Evolutionary conservation across 2,797 vertebrate genomes (phyloP).

Genomic region (Uromys caudimaculatus): DNA sequence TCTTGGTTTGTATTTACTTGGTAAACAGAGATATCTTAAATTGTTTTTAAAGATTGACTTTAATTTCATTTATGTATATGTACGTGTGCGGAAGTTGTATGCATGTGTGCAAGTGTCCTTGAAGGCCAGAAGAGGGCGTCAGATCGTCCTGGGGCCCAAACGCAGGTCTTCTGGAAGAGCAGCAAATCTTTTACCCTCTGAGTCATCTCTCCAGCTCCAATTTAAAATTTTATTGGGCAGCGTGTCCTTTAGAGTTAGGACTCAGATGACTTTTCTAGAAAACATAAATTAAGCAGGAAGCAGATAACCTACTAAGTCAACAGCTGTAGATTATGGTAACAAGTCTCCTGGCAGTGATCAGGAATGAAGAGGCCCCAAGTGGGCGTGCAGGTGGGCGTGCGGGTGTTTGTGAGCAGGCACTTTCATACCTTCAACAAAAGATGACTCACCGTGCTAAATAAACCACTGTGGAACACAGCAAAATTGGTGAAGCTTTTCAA

Average conservation of each 20-base stretch:
- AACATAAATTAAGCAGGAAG: neutral
- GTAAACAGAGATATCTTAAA: neutral
- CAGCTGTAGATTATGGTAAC: neutral
- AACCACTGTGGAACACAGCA: neutral
- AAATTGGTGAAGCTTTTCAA: neutral
- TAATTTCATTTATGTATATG: neutral
- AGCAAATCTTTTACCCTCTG: neutral
- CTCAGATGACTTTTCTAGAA: neutral
- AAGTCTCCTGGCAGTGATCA: neutral
- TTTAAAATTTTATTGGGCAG: neutral
- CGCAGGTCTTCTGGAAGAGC: neutral
- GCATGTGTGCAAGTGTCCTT: neutral
- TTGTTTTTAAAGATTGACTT: neutral
- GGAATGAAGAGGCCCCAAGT: neutral
- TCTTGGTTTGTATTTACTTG: neutral
- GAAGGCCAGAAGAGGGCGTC: neutral
- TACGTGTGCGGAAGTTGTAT: neutral
- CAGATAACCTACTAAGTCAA: neutral
- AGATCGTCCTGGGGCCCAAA: neutral
- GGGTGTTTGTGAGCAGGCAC: neutral
- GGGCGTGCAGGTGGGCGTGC: neutral
- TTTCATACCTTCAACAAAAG: constrained; percentile 50
- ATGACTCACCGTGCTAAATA: constrained; percentile 16
- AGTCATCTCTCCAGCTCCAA: neutral
- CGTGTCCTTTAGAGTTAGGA: neutral